A percentile compares a stretch with the other conserved stretches of the same genome.
phyloP scores from a whole-genome alignment of 23 tunicate genomes.

The Aplidium turbinatum region DNA sequence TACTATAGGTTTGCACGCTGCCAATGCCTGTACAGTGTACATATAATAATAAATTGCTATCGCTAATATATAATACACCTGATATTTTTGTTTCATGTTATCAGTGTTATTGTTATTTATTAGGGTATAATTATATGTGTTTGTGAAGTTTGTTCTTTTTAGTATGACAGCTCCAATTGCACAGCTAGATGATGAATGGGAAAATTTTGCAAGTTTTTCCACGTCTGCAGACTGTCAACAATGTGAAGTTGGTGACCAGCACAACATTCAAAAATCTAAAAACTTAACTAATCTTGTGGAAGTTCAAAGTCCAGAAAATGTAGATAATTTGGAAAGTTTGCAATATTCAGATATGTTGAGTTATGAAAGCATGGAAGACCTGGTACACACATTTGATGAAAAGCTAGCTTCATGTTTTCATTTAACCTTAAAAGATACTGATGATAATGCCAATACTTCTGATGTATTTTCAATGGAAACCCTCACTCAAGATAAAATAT shows the following conservation, averaged over 20 bases:
- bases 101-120: too few relatives aligned
- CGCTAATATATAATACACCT: too few relatives aligned
- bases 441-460: background rate
- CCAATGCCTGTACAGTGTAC: too few relatives aligned
- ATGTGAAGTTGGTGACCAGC: background rate
- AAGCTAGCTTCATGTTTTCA: conserved; percentile 60
- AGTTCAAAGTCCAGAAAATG: background rate
- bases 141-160: too few relatives aligned
- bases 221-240: conserved; percentile 2
- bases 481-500: conserved; percentile 24
- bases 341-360: background rate
- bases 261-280: background rate
- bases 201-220: conserved; percentile 52
- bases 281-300: background rate
- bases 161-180: conserved; percentile 83
- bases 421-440: background rate
- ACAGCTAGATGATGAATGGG: conserved; percentile 79
- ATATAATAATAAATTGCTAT: too few relatives aligned
- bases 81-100: too few relatives aligned
- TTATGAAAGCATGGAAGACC: conserved; percentile 76
- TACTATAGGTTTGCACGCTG: too few relatives aligned
- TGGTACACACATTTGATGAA: conserved; percentile 77
- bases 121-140: too few relatives aligned
- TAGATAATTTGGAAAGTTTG: conserved; percentile 10
- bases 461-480: conserved; percentile 1